phyloP scores from a whole-genome alignment of 2,797 vertebrate genomes.

The Simalia tracyae region DNA sequence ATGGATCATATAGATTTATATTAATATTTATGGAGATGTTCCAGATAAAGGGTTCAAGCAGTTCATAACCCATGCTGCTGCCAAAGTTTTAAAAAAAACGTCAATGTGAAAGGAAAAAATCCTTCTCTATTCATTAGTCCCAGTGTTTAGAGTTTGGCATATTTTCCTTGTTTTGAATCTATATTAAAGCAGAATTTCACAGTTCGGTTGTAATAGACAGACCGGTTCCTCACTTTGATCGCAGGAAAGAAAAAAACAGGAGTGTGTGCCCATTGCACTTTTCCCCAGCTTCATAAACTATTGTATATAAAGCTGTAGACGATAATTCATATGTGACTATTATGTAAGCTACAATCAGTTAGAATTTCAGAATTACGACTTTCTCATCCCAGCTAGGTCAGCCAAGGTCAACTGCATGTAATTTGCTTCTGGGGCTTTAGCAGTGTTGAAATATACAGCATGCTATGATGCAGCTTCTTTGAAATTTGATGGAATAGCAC shows the following conservation, averaged over 20 bases:
- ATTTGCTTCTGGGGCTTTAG: slow-evolving; percentile 12
- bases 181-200: background rate
- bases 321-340: background rate
- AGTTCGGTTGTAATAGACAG: background rate
- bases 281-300: background rate
- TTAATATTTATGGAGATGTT: background rate
- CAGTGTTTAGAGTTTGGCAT: background rate
- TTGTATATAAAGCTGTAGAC: background rate
- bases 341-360: background rate
- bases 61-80: background rate
- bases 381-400: background rate
- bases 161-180: background rate
- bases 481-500: background rate
- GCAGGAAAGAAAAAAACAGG: background rate
- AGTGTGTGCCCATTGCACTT: background rate
- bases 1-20: background rate
- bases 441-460: background rate
- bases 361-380: background rate
- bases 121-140: background rate
- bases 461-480: background rate
- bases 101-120: background rate
- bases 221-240: background rate
- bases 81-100: background rate
- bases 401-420: background rate
- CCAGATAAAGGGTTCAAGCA: background rate